These are phyloP conservation scores for Casuarius casuarius DNA, from an alignment of 2,113 vertebrate species.

Conservation along the genomic window DNA sequence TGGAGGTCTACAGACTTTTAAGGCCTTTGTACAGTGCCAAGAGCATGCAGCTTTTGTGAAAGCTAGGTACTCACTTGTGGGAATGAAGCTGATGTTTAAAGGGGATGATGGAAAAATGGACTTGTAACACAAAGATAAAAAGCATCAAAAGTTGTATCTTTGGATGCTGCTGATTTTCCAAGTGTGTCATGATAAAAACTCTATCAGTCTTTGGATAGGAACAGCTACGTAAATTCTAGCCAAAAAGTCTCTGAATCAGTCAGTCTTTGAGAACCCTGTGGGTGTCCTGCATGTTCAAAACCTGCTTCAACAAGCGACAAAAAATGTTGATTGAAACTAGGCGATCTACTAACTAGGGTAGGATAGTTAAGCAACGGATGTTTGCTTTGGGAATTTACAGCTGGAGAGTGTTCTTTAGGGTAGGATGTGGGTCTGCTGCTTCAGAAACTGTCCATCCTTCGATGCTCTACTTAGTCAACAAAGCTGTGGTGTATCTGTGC, in stretches of 20 bases:
- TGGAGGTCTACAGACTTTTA: conserved; percentile 71
- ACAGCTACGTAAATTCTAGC: neutral
- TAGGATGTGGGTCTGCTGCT: neutral
- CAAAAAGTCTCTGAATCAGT: neutral
- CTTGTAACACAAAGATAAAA: conserved; percentile 80
- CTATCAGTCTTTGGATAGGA: neutral
- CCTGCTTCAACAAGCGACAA: neutral
- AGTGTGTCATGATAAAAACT: neutral
- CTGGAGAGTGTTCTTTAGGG: neutral
- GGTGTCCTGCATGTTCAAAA: neutral
- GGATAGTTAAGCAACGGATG: neutral
- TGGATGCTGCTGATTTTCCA: neutral
- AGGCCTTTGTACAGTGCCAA: conserved; percentile 78
- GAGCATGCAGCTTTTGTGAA: conserved; percentile 63
- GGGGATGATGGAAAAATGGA: conserved; percentile 77
- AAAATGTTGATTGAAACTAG: too few relatives aligned
- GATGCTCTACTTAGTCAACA: neutral
- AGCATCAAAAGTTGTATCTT: neutral
- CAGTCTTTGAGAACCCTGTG: neutral
- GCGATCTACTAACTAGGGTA: neutral
- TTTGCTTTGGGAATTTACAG: neutral
- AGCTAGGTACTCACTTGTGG: conserved; percentile 72
- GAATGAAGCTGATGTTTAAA: conserved; percentile 78
- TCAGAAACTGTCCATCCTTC: too few relatives aligned
- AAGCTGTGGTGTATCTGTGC: neutral